These are phyloP conservation scores for Epinephelus moara DNA, from an alignment of 2,113 vertebrate genomes.

Conservation along the genomic window DNA sequence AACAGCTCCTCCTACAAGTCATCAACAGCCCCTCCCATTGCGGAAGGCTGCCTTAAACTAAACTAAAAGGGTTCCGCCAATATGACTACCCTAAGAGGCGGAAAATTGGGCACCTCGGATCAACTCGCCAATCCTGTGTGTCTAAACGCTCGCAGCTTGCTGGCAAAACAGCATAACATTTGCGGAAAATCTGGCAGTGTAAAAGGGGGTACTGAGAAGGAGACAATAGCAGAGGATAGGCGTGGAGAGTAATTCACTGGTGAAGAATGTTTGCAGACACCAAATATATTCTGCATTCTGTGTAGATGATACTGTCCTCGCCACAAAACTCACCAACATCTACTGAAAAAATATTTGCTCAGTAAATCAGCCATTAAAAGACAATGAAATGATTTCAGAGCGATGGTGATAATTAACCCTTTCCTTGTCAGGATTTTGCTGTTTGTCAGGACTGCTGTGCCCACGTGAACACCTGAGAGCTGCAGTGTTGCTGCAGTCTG, in stretches of 20 bases:
- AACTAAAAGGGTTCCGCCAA: too few species aligned
- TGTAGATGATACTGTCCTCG: not conserved
- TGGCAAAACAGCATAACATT: too few species aligned
- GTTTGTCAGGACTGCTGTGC: not conserved
- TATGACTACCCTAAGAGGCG: too few species aligned
- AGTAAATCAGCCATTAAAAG: not conserved
- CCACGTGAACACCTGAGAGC: not conserved
- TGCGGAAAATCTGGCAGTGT: too few species aligned
- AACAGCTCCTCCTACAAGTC: too few species aligned
- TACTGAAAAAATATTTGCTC: not conserved
- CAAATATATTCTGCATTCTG: not conserved
- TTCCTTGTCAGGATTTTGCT: not conserved
- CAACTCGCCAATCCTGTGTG: too few species aligned
- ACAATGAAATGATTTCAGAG: not conserved
- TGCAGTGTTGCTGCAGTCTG: not conserved
- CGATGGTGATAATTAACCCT: too few species aligned
- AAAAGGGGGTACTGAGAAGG: too few species aligned
- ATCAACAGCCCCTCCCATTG: too few species aligned
- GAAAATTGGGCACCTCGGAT: too few species aligned
- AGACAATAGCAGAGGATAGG: not conserved
- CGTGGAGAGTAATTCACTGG: slow-evolving; percentile 6
- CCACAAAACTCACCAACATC: not conserved
- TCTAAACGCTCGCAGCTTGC: too few species aligned
- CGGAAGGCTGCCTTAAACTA: too few species aligned
- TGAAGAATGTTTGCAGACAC: not conserved